Evolutionary conservation across 2,888 invertebrate species (phyloP).

Genomic region (Notodonta ziczac): DNA sequence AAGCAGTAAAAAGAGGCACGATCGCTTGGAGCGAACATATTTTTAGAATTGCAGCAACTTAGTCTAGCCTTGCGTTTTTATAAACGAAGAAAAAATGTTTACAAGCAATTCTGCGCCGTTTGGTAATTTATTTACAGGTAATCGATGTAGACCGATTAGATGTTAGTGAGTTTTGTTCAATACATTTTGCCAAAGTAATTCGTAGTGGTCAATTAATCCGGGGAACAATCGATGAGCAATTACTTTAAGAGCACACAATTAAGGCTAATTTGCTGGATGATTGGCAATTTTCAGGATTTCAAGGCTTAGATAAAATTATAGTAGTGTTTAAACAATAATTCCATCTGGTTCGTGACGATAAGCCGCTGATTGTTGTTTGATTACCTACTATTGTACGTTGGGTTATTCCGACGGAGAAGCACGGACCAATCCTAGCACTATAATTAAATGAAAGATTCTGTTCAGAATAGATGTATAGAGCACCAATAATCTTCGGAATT

Average conservation of each 20-base stretch:
- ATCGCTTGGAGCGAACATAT: slow-evolving; percentile 31
- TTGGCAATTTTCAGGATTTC: slow-evolving; percentile 26
- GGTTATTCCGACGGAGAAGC: slow-evolving; percentile 45
- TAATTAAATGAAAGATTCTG: slow-evolving; percentile 50
- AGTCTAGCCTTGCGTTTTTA: slow-evolving; percentile 26
- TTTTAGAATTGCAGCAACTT: slow-evolving; percentile 34
- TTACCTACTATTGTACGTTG: slow-evolving; percentile 49
- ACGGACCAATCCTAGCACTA: slow-evolving; percentile 40
- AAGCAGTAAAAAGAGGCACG: slow-evolving; percentile 33
- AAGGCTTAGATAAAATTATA: slow-evolving; percentile 31
- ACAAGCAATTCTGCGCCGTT: slow-evolving; percentile 7
- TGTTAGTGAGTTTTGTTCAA: slow-evolving; percentile 14
- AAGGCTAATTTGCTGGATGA: slow-evolving; percentile 1
- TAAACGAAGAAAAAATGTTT: slow-evolving; percentile 19
- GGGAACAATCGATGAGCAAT: slow-evolving; percentile 3
- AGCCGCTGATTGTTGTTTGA: slow-evolving; percentile 49
- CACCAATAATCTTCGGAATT: too few relatives aligned
- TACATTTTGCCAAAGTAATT: background rate
- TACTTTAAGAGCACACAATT: slow-evolving; percentile 1
- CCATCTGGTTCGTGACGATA: slow-evolving; percentile 60
- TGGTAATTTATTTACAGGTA: slow-evolving; percentile 27
- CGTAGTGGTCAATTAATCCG: background rate
- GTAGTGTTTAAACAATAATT: slow-evolving; percentile 40
- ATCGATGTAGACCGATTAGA: slow-evolving; percentile 17
- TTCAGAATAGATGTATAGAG: slow-evolving; percentile 15